Conservation (phyloP, 2,113 vertebrate genomes). For the Hippocampus guttulatus region DNA sequence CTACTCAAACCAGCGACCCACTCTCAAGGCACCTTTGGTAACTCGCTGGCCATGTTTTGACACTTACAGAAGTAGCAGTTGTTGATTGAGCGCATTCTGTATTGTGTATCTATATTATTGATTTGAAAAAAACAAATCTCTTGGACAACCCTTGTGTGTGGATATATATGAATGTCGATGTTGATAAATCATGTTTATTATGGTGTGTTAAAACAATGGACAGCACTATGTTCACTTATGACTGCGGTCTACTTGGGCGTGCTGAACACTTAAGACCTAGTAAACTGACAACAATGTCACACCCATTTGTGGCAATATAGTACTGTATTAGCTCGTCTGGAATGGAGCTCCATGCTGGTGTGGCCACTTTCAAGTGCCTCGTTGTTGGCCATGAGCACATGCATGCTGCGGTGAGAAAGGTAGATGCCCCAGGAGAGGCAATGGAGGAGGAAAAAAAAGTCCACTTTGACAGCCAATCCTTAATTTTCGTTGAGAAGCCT, state of each 20-base stretch:
- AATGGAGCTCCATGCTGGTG: no score
- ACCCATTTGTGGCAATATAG: no score
- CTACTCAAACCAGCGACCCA: slow-evolving; percentile 9
- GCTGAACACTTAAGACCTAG: no score
- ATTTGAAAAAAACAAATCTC: not conserved
- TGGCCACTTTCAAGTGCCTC: no score
- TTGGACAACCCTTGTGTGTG: not conserved
- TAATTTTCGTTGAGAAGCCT: no score
- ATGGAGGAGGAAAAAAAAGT: no score
- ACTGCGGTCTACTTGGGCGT: not conserved
- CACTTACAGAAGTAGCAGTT: not conserved
- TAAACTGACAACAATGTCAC: no score
- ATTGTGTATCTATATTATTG: not conserved
- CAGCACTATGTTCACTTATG: not conserved
- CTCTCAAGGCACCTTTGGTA: not conserved
- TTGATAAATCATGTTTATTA: not conserved
- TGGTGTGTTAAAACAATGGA: not conserved
- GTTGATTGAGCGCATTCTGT: not conserved
- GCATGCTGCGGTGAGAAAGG: no score
- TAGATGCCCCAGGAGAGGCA: no score
- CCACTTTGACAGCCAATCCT: no score
- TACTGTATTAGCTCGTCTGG: no score
- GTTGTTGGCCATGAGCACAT: no score
- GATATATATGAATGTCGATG: not conserved
- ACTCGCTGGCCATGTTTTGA: not conserved